phyloP scores from a whole-genome alignment of 1,140 invertebrate species.

The Drosophila chauvacae region DNA sequence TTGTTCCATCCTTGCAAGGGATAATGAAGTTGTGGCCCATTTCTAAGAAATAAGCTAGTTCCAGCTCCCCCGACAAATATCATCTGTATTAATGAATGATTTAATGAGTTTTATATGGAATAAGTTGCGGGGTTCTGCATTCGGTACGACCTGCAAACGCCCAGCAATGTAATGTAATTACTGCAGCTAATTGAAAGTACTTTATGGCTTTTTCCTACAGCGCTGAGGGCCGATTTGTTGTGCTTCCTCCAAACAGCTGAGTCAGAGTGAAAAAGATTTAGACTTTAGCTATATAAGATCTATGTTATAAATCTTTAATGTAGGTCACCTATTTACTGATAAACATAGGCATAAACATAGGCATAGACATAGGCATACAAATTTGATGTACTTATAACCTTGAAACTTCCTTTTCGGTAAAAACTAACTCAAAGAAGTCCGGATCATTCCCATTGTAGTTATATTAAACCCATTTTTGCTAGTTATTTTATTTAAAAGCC shows the following conservation, averaged over 20 bases:
- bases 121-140: neutral
- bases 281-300: neutral
- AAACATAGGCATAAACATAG: too few species aligned
- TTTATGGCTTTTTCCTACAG: constrained; percentile 23
- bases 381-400: too few species aligned
- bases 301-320: neutral
- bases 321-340: neutral
- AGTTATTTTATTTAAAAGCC: too few species aligned
- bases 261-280: neutral
- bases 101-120: constrained; percentile 15
- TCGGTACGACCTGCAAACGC: neutral
- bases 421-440: too few species aligned
- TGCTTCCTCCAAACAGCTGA: neutral
- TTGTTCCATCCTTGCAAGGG: constrained; percentile 4
- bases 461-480: too few species aligned
- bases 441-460: too few species aligned
- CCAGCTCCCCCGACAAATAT: neutral
- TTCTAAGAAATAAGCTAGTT: neutral
- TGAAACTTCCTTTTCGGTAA: too few species aligned
- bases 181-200: constrained; percentile 34
- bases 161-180: constrained; percentile 18
- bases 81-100: constrained; percentile 18
- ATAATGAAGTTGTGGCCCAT: constrained; percentile 38
- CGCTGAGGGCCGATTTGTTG: constrained; percentile 2
- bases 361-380: neutral